phyloP scores from a whole-genome alignment of 2,113 vertebrate genomes.

The Orientallactaga bullata region DNA sequence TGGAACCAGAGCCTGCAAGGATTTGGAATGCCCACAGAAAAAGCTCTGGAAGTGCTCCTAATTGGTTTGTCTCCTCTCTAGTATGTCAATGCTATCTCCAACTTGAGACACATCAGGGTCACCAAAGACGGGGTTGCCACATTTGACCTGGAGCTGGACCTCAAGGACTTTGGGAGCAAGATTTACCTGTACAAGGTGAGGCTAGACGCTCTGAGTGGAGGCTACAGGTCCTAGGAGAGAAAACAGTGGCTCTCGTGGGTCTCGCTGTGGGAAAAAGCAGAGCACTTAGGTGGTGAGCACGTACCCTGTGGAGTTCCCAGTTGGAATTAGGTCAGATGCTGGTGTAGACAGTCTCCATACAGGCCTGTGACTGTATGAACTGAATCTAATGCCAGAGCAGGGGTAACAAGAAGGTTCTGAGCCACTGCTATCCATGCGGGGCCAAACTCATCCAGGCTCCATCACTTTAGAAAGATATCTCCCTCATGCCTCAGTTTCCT shows the following conservation, averaged over 20 bases:
- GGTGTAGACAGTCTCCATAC: no score
- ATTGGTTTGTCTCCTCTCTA: conserved; percentile 69
- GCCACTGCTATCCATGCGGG: not conserved
- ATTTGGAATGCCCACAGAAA: not conserved
- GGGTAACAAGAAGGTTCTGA: not conserved
- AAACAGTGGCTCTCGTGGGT: not conserved
- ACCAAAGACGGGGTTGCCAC: conserved; percentile 86
- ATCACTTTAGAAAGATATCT: not conserved
- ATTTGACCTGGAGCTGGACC: conserved; percentile 92
- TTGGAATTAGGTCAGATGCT: not conserved
- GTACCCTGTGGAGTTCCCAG: rapidly evolving
- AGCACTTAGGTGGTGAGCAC: not conserved
- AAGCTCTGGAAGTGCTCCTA: not conserved
- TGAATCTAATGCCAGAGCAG: not conserved
- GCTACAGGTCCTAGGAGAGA: not conserved
- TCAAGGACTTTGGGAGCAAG: conserved; percentile 88
- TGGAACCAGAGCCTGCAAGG: not conserved
- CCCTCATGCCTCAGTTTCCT: not conserved
- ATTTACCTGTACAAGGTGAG: conserved; percentile 94
- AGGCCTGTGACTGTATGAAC: no score
- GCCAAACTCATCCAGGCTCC: not conserved
- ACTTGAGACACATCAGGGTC: conserved; percentile 89
- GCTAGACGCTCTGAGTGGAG: conserved; percentile 50
- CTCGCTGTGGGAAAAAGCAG: not conserved
- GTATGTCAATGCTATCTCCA: conserved; percentile 88